Evolutionary conservation across 2,113 vertebrate genomes (phyloP).

Genomic region (Cottus gobio): DNA sequence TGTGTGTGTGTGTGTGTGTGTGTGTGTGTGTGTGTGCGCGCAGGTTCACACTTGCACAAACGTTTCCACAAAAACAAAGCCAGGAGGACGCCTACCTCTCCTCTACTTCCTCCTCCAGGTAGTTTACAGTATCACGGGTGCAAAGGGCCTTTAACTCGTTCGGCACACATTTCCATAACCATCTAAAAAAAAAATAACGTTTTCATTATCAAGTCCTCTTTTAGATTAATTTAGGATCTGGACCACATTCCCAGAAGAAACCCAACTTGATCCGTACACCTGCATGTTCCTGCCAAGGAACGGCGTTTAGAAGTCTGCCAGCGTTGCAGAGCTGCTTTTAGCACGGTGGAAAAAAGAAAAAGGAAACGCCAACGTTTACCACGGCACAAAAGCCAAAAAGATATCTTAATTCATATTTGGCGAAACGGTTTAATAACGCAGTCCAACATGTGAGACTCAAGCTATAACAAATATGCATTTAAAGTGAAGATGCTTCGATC

Average conservation of each 20-base stretch:
- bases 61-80: conserved; percentile 15
- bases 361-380: neutral
- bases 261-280: neutral
- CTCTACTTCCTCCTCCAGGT: conserved; percentile 10
- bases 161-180: neutral
- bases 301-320: neutral
- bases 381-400: neutral
- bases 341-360: neutral
- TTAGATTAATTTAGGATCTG: neutral
- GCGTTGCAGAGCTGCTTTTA: neutral
- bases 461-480: neutral
- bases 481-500: neutral
- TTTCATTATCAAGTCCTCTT: too few species aligned
- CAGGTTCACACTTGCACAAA: conserved; percentile 11
- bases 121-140: neutral
- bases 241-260: too few species aligned
- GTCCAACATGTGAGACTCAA: neutral
- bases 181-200: neutral
- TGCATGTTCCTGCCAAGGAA: neutral
- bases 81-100: neutral
- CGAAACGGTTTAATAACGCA: neutral
- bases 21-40: neutral
- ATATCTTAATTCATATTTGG: neutral
- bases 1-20: neutral
- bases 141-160: neutral